phyloP scores from a whole-genome alignment of 2,113 vertebrate species.

The Stictonetta naevosa region DNA sequence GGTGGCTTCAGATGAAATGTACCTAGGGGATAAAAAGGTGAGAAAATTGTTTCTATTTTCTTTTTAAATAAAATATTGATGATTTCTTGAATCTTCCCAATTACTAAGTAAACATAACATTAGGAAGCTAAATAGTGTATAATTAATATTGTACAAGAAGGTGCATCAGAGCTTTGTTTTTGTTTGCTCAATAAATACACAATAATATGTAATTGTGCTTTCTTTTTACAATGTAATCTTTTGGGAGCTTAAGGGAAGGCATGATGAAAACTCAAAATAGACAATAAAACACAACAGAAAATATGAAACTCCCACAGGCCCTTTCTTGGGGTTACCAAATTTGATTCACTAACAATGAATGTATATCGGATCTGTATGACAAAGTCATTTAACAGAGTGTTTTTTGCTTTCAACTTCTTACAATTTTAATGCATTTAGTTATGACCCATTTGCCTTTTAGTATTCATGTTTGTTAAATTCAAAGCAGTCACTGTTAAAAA shows the following conservation, averaged over 20 bases:
- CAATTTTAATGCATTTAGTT: slow-evolving; percentile 36
- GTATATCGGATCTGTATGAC: not conserved
- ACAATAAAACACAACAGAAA: slow-evolving; percentile 35
- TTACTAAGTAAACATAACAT: slow-evolving; percentile 68
- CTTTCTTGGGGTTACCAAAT: not conserved
- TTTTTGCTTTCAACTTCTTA: slow-evolving; percentile 27
- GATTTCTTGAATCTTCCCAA: slow-evolving; percentile 62
- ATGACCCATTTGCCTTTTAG: slow-evolving; percentile 36
- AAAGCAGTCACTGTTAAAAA: slow-evolving; percentile 23
- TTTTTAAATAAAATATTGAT: slow-evolving; percentile 67
- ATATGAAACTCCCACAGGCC: slow-evolving; percentile 8
- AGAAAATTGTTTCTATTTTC: slow-evolving; percentile 20
- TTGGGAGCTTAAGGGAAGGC: not conserved
- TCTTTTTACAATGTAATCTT: slow-evolving; percentile 19
- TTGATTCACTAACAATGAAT: slow-evolving; percentile 8
- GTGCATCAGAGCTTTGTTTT: slow-evolving; percentile 1
- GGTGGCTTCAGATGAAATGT: not conserved
- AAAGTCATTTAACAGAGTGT: slow-evolving; percentile 18
- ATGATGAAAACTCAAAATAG: slow-evolving; percentile 23
- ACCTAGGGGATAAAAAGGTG: accelerated
- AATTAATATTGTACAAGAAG: slow-evolving; percentile 64
- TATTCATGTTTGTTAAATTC: slow-evolving; percentile 7
- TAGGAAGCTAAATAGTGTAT: slow-evolving; percentile 62
- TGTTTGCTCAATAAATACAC: slow-evolving; percentile 31
- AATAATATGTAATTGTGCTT: slow-evolving; percentile 37